Base-by-base conservation (phyloP, 1,140 invertebrate genomes). In the Sitophilus oryzae region DNA sequence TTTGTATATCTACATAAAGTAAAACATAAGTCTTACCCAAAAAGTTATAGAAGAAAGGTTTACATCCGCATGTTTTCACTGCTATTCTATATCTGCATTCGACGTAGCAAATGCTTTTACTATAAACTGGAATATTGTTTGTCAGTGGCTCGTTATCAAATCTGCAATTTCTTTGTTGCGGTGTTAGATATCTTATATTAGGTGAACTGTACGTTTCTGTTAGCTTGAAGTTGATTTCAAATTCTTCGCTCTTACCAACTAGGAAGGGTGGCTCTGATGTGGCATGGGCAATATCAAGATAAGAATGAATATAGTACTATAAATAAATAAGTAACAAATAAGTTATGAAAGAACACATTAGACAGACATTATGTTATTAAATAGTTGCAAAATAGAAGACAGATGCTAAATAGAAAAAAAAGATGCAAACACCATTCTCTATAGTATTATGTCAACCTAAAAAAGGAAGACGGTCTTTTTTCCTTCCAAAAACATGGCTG, bases 281-380 rank as follows among this genome's bases (percentile, higher is more conserved):
- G 10, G 71, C 58, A 46, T 80, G 76, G 6, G 73, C 65, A 3
- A 81, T 65, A 40, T 82, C 80, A 47, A 76, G 75, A 16, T 77
- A 73, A 0, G 79, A 80, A 63, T 82, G 79, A 0, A 77, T 48
- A 66, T 77, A 80, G 60, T 77, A 77, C 79, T 81, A 62, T 19
- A 71, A 70, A 21, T 55, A 25, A n/a, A n/a, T n/a, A n/a, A n/a
- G n/a, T n/a, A n/a, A n/a, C n/a, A n/a, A n/a, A n/a, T n/a, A n/a
- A n/a, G n/a, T n/a, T n/a, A n/a, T n/a, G n/a, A n/a, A n/a, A n/a
- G n/a, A n/a, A n/a, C n/a, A n/a, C n/a, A n/a, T n/a, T n/a, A n/a
- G n/a, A n/a, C n/a, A n/a, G n/a, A n/a, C n/a, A n/a, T n/a, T n/a
- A n/a, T n/a, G n/a, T n/a, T n/a, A n/a, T n/a, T n/a, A n/a, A n/a